A percentile compares a stretch with the other conserved stretches of the same genome.
phyloP scores from a whole-genome alignment of 1,140 invertebrate species.

The Diorhabda carinulata region DNA sequence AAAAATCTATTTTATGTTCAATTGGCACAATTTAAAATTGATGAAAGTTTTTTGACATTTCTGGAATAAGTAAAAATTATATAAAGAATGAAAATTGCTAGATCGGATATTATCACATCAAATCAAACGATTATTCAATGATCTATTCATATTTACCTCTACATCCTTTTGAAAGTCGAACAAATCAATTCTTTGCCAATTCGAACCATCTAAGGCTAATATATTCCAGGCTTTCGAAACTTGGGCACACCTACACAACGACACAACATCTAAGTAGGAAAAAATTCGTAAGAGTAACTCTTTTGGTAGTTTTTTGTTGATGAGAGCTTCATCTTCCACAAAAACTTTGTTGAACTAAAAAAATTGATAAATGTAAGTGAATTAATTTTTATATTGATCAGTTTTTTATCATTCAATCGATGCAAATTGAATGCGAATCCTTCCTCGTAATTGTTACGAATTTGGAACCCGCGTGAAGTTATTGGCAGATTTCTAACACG shows the following conservation, averaged over 20 bases:
- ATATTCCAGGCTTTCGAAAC: slow-evolving; percentile 96
- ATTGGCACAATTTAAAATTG: too few species aligned
- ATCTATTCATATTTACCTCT: slow-evolving; percentile 63
- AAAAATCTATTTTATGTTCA: too few species aligned
- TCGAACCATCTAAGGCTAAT: slow-evolving; percentile 95
- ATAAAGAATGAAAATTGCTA: too few species aligned
- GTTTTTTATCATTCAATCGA: too few species aligned
- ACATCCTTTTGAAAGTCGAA: slow-evolving; percentile 98
- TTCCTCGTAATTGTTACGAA: neutral
- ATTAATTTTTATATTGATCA: too few species aligned
- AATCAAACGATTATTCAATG: neutral
- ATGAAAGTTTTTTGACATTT: too few species aligned
- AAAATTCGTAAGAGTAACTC: slow-evolving; percentile 93
- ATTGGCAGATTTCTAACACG: too few species aligned
- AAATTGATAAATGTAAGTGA: neutral
- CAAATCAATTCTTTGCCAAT: slow-evolving; percentile 98
- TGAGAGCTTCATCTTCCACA: slow-evolving; percentile 77
- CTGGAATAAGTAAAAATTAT: too few species aligned
- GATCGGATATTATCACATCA: too few species aligned
- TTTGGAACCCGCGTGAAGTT: too few species aligned
- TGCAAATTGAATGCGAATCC: neutral
- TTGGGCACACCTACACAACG: slow-evolving; percentile 96
- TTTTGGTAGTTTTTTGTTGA: slow-evolving; percentile 95
- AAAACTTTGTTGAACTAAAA: slow-evolving; percentile 44
- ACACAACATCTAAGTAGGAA: slow-evolving; percentile 96